Evolutionary conservation across 2,113 vertebrate genomes (phyloP), one percentile per base, ranked within the genome.

Genomic region (Etia nguti): DNA sequence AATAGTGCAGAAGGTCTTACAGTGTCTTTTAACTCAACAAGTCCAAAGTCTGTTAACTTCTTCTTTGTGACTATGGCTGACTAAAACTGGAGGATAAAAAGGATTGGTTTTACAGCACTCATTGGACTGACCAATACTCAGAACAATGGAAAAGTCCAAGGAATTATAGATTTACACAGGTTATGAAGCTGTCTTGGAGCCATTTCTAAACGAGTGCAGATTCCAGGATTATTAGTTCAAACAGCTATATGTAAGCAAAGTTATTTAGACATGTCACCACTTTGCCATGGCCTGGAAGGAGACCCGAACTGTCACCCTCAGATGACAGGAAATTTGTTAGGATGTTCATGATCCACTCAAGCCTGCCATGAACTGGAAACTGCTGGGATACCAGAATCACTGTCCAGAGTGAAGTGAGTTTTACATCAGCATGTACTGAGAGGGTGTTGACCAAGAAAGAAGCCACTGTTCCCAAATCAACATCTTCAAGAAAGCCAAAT

Each of bases 221-320:
- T 62, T 62, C 31, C 18, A 62, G 31, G 59, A 62, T 0, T 18
- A n/a, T 36, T 36, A 7, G 18, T 62, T 36, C 59, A 62, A 62
- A 62, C 31, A 62, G 10, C 31, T 36, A 31, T 3, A 62, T 36
- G 10, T 36, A 36, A n/a, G 59, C 36, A 62, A 62, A 62, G 0
- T 62, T 62, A 34, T 62, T 62, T 34, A 20, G 36, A 62, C 16
- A 34, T 62, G 5, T 62, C 59, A n/a, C 31, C 0, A 62, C 59
- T 62, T 62, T 59, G 15, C 26, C 57, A 3, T 0, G 10, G 31
- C 36, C 18, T n/a, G 59, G 31, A 62, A 0, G 31, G 20, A 62
- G 59, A 62, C 59, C 29, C 5, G 20, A 62, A 36, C 10, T 36
- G 31, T n/a, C 59, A 62, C 59, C 59, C 9, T 34, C 59, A 34